These are phyloP conservation scores for Gallinago stenura DNA, from an alignment of 2,797 vertebrate species.

Conservation along the genomic window DNA sequence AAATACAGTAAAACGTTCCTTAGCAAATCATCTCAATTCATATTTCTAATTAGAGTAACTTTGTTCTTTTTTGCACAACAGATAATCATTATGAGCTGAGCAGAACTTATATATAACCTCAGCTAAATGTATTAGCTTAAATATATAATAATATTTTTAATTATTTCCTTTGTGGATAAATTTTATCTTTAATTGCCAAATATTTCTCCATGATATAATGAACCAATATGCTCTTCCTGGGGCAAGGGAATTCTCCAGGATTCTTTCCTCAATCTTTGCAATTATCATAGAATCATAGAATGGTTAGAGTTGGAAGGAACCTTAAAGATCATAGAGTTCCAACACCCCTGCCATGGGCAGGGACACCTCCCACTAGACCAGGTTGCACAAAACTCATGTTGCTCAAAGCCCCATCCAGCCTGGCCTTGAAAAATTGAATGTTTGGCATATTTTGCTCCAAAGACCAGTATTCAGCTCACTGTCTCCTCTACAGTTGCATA, in stretches of 20 bases:
- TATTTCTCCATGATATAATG: not conserved
- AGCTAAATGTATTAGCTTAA: not conserved
- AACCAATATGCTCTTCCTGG: not conserved
- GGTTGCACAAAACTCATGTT: too few species aligned
- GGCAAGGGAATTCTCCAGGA: not conserved
- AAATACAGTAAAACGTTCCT: not conserved
- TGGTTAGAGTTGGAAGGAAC: too few species aligned
- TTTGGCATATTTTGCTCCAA: not conserved
- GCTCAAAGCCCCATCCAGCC: too few species aligned
- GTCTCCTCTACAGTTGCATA: not conserved
- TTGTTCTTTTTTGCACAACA: not conserved
- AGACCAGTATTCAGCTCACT: not conserved
- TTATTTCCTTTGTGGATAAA: not conserved
- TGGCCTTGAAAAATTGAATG: not conserved
- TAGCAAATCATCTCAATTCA: not conserved
- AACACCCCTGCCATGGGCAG: too few species aligned
- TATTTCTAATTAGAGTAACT: constrained; percentile 1
- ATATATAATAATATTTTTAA: constrained; percentile 18
- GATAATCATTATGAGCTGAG: not conserved
- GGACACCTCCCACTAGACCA: too few species aligned
- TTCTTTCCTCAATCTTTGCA: not conserved
- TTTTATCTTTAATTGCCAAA: constrained; percentile 9
- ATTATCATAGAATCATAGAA: too few species aligned
- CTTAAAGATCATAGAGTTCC: too few species aligned
- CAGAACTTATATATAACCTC: not conserved